Evolutionary conservation across 1,140 invertebrate species (phyloP).

Genomic region (Lanistes nyassanus): DNA sequence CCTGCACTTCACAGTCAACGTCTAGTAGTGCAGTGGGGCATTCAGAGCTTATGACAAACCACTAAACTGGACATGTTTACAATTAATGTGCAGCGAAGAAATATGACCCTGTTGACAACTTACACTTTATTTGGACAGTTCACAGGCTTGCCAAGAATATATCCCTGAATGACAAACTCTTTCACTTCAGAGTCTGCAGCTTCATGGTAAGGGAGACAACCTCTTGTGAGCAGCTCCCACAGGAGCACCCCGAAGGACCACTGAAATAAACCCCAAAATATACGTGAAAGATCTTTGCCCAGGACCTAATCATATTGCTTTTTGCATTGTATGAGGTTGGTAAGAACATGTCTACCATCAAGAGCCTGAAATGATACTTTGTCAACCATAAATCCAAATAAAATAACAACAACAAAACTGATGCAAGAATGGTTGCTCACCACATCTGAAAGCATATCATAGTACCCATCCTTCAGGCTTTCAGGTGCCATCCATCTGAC

Average conservation of each 20-base stretch:
- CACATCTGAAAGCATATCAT: conserved; percentile 50
- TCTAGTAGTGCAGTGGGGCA: no score
- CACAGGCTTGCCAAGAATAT: conserved; percentile 45
- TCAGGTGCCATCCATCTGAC: conserved; percentile 55
- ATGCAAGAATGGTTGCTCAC: conserved; percentile 30
- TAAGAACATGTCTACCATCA: not conserved
- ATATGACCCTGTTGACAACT: conserved; percentile 18
- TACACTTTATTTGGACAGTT: conserved; percentile 40
- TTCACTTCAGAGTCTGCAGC: conserved; percentile 76
- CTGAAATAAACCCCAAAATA: conserved; percentile 60
- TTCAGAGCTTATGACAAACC: no score
- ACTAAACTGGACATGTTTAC: no score
- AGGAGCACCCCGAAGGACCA: conserved; percentile 97
- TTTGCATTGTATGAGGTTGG: not conserved
- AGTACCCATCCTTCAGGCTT: conserved; percentile 42
- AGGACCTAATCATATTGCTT: not conserved
- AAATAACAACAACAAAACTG: not conserved
- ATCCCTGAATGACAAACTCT: conserved; percentile 36
- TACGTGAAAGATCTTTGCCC: not conserved
- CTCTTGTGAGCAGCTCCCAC: conserved; percentile 95
- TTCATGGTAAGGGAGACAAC: conserved; percentile 96
- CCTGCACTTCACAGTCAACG: not conserved
- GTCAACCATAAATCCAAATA: not conserved
- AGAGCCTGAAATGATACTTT: not conserved
- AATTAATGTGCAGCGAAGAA: not conserved